These are phyloP conservation scores for Planococcus citri DNA, from an alignment of 1,140 invertebrate genomes.

Conservation along the genomic window DNA sequence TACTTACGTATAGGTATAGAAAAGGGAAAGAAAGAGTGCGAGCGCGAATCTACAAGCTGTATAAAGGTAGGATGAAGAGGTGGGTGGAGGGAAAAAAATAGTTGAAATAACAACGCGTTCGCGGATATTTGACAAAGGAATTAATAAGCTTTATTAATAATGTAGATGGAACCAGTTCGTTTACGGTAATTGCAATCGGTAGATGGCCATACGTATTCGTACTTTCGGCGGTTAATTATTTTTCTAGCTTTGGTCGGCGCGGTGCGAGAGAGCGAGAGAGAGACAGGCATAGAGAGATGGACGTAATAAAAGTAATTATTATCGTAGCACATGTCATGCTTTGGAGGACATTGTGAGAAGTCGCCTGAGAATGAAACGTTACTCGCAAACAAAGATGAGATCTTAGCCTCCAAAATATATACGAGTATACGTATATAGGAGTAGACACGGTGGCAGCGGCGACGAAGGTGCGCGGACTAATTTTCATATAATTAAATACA, in stretches of 20 bases:
- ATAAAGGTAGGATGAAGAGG: too few species aligned
- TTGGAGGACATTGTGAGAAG: slow-evolving; percentile 20
- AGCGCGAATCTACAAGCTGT: too few species aligned
- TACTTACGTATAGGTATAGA: too few species aligned
- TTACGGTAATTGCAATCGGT: slow-evolving; percentile 2
- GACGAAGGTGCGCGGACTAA: background rate
- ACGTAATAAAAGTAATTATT: slow-evolving; percentile 13
- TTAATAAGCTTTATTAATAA: background rate
- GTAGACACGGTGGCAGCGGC: too few species aligned
- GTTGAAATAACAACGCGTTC: background rate
- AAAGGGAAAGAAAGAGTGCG: too few species aligned
- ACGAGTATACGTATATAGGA: too few species aligned
- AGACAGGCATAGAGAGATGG: background rate
- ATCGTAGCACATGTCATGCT: slow-evolving; percentile 17
- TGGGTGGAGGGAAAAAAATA: too few species aligned
- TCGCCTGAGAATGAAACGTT: slow-evolving; percentile 10
- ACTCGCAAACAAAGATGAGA: slow-evolving; percentile 16
- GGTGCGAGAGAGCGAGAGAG: too few species aligned
- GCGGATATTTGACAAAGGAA: slow-evolving; percentile 6
- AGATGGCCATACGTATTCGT: background rate
- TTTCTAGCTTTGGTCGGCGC: too few species aligned
- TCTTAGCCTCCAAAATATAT: slow-evolving; percentile 9
- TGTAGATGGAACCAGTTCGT: background rate
- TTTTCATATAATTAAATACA: slow-evolving; percentile 21
- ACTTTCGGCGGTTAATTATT: background rate